Conservation (phyloP, 2,888 invertebrate species). For the Acrobasis repandana region DNA sequence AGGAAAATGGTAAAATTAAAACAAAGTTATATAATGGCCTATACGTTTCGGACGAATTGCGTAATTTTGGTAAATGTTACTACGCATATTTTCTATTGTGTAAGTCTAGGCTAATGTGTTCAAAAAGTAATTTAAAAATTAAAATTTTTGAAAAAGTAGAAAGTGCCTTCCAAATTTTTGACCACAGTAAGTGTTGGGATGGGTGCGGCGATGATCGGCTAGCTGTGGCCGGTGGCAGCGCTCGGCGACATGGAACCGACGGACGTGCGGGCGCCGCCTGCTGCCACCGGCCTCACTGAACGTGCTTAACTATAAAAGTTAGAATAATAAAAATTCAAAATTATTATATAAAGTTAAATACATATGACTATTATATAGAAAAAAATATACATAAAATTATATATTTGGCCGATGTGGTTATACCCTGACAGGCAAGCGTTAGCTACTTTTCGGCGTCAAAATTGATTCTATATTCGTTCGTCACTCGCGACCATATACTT, state of each 20-base stretch:
- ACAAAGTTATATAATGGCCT: slow-evolving; percentile 75
- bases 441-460: slow-evolving; percentile 77
- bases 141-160: slow-evolving; percentile 86
- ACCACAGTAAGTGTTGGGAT: slow-evolving; percentile 84
- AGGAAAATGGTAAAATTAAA: slow-evolving; percentile 59
- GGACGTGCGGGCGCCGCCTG: slow-evolving; percentile 36
- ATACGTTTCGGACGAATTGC: slow-evolving; percentile 80
- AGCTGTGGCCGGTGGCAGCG: slow-evolving; percentile 43
- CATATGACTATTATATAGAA: slow-evolving; percentile 82
- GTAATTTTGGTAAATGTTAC: slow-evolving; percentile 82
- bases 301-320: slow-evolving; percentile 78
- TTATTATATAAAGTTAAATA: slow-evolving; percentile 82
- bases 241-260: slow-evolving; percentile 31
- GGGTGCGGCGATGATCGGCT: slow-evolving; percentile 77
- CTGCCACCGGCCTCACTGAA: slow-evolving; percentile 45
- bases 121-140: slow-evolving; percentile 84
- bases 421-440: slow-evolving; percentile 89
- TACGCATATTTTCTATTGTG: slow-evolving; percentile 83
- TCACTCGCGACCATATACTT: slow-evolving; percentile 43
- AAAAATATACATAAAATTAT: slow-evolving; percentile 80
- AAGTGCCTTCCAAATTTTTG: slow-evolving; percentile 91
- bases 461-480: slow-evolving; percentile 65
- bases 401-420: slow-evolving; percentile 85
- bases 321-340: slow-evolving; percentile 82
- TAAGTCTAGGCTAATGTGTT: slow-evolving; percentile 89